A percentile compares a stretch with the other conserved stretches of the same genome.
Conservation (phyloP, 2,797 vertebrate species). For the Capromys pilorides region DNA sequence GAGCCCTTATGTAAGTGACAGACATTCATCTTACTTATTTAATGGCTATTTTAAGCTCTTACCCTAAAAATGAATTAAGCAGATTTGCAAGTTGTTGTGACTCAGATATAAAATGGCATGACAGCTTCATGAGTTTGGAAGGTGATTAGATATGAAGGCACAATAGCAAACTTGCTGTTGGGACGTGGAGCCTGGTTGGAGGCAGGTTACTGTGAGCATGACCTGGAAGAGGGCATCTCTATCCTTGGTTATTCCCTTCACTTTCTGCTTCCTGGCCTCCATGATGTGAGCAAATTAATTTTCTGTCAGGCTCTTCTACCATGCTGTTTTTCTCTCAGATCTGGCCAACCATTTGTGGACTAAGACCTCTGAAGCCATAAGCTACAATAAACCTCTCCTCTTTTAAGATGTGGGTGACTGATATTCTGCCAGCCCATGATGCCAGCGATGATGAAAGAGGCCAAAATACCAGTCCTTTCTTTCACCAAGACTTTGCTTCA, state of each 20-base stretch:
- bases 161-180: neutral
- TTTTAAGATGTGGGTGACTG: neutral
- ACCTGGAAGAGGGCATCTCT: neutral
- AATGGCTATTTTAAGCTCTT: slow-evolving; percentile 13
- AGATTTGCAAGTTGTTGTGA: neutral
- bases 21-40: neutral
- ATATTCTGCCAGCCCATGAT: neutral
- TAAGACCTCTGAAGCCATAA: neutral
- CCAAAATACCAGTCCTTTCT: neutral
- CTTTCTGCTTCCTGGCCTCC: neutral
- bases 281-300: neutral
- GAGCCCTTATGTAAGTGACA: neutral
- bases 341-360: neutral
- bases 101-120: neutral
- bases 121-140: neutral
- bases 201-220: neutral
- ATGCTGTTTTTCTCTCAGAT: neutral
- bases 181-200: neutral
- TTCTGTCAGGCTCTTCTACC: neutral
- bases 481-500: neutral
- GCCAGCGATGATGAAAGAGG: neutral
- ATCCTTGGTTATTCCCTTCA: neutral
- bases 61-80: neutral
- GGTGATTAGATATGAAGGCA: neutral
- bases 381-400: neutral